Evolutionary conservation across 64 coral and sea anemone species (phyloP), one percentile per base, ranked within the genome.

Genomic region (Montipora efflorescens): DNA sequence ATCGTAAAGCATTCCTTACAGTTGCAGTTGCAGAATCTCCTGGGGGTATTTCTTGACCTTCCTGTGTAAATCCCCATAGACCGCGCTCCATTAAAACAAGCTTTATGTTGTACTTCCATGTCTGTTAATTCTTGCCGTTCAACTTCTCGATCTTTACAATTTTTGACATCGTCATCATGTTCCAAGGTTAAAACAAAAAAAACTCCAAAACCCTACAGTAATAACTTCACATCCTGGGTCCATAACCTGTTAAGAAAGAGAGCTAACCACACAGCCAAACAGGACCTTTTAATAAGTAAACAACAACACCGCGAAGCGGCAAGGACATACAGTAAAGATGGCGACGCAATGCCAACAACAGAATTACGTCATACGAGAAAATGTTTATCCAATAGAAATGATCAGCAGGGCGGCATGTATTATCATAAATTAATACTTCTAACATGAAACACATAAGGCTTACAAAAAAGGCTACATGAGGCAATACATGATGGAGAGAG

Each of bases 81-180:
- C 90, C 79, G 55, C 47, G 79, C 66, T 91, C 90, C 79, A 91
- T 83, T 72, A 90, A 80, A 28, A 90, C 57, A 20, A 90, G 47
- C 76, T 82, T 91, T 14, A 91, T 19, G 79, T 91, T 82, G 78
- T 68, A 91, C 80, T 73, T 83, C 90, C 90, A 82, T 59, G 79
- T 55, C 66, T 91, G 77, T 50, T 90, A 90, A 47, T 90, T 90
- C 23, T 47, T 75, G 57, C 88, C 88, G 75, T 90, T 90, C 28
- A 90, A n/a, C 21, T 90, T 90, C 23, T 90, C 75, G 9, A 90
- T 79, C 23, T 79, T 79, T 47, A 52, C 79, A 12, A 64, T 81
- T 20, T 81, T 62, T 7, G 78, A 61, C 58, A 69, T 11, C 11
- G 20, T 48, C 48, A 81, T 74, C 21, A 43, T 64, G 23, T 22